Base-by-base conservation (phyloP, 2,113 vertebrate species). In the Oophaga pumilio region DNA sequence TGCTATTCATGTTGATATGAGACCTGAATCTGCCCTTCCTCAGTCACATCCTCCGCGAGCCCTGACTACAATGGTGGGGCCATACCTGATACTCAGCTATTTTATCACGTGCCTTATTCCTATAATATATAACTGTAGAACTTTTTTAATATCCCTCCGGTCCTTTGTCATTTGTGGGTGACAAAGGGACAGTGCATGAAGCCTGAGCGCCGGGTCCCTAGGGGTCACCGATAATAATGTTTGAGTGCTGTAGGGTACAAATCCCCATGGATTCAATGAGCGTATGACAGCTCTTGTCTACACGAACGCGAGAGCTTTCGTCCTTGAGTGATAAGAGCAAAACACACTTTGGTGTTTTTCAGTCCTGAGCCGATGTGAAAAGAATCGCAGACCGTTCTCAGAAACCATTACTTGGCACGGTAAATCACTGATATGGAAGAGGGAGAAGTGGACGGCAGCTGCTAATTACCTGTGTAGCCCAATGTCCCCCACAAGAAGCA, bases 401-500 rank as follows among this genome's bases (percentile, higher is more conserved):
- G 24, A 17, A 80, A 33, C 77, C 77, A 60, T 82, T 78, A 62
- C 59, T 66, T 78, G n/a, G n/a, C n/a, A 9, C 60, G 20, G 59
- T 85, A 85, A 85, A 85, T 77, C 71, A 85, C 56, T 13, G 33
- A 15, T 8, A 49, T 50, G 11, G 11, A 52, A 52, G 80, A 66
- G 22, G 33, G 20, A 82, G 33, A 24, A 9, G n/a, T 18, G 43
- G 3, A 86, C 53, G 8, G 24, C 20, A 18, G 78, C 28, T n/a
- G 77, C 76, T 68, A 71, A 87, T 87, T 87, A 53, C 20, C 6
- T 62, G 64, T 81, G 11, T 43, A 69, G 52, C 64, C 81, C 52
- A 62, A 74, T 87, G 85, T 87, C 79, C 81, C 68, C 22, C 79
- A 64, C 80, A 87, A 73, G 77, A 71, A 50, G 77, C 86, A 60